Conservation (phyloP, 2,888 invertebrate genomes). For the Unio delphinus region DNA sequence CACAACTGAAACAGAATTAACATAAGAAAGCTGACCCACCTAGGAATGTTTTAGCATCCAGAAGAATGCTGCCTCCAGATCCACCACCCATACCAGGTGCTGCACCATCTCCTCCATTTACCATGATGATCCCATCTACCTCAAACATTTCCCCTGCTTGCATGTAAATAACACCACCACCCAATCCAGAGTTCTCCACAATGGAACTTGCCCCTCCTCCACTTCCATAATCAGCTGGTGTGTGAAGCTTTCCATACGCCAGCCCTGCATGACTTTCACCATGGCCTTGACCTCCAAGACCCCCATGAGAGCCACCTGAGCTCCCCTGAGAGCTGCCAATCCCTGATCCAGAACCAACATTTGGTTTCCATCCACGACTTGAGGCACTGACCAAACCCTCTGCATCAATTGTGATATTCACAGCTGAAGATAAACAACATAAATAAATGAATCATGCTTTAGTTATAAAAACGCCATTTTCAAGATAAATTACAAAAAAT, state of each 20-base stretch:
- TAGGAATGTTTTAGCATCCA: conserved; percentile 30
- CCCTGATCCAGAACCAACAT: conserved; percentile 40
- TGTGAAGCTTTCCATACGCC: conserved; percentile 37
- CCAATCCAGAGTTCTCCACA: conserved; percentile 23
- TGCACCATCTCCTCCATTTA: conserved; percentile 36
- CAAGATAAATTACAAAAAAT: no score
- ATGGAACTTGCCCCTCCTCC: conserved; percentile 33
- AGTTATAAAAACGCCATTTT: no score
- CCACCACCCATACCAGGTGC: conserved; percentile 45
- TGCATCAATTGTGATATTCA: conserved; percentile 50
- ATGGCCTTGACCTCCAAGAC: conserved; percentile 49
- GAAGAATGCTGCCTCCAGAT: conserved; percentile 45
- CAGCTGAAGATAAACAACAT: conserved; percentile 34
- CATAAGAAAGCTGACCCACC: conserved; percentile 25
- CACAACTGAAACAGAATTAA: neutral
- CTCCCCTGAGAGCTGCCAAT: conserved; percentile 26
- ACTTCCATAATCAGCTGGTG: conserved; percentile 44
- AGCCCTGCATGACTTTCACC: conserved; percentile 15
- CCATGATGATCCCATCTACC: conserved; percentile 47
- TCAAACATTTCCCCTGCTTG: conserved; percentile 38
- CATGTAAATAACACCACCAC: conserved; percentile 49
- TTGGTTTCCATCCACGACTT: conserved; percentile 37
- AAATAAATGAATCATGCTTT: neutral
- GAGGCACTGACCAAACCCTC: conserved; percentile 48
- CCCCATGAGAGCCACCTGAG: conserved; percentile 54